These are phyloP conservation scores for Charanyca ferruginea DNA, from an alignment of 2,888 invertebrate species.

Conservation along the genomic window DNA sequence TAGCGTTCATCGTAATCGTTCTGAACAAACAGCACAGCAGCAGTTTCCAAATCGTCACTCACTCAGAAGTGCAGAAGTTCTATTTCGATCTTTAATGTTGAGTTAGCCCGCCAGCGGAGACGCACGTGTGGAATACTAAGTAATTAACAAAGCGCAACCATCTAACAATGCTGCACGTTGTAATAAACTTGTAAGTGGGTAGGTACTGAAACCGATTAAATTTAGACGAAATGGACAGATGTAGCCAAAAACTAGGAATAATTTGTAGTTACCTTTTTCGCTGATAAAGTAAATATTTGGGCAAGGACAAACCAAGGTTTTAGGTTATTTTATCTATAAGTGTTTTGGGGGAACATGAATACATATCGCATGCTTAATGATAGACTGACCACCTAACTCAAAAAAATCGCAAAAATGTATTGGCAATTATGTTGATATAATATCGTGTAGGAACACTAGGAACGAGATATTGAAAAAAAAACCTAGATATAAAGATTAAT, in stretches of 20 bases:
- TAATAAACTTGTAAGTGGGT: background rate
- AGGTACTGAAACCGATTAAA: background rate
- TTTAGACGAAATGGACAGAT: background rate
- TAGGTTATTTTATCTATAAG: too few species aligned
- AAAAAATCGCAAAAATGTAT: too few species aligned
- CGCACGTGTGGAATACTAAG: constrained; percentile 3
- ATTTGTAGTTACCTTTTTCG: too few species aligned
- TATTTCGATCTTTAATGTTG: constrained; percentile 37
- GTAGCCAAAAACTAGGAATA: background rate
- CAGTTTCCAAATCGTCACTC: background rate
- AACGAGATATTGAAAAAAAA: too few species aligned
- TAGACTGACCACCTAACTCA: too few species aligned
- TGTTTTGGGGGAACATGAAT: too few species aligned
- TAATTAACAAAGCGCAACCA: constrained; percentile 12
- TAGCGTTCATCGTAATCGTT: background rate
- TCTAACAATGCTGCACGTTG: background rate
- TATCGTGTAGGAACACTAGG: too few species aligned
- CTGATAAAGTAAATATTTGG: too few species aligned
- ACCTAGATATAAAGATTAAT: too few species aligned
- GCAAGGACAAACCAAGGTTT: too few species aligned
- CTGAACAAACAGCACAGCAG: background rate
- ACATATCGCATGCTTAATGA: too few species aligned
- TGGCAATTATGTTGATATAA: too few species aligned
- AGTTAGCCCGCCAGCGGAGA: constrained; percentile 3
- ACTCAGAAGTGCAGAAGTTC: constrained; percentile 32